phyloP scores from a whole-genome alignment of 2,888 invertebrate species.

The Cylloceria caligata region DNA sequence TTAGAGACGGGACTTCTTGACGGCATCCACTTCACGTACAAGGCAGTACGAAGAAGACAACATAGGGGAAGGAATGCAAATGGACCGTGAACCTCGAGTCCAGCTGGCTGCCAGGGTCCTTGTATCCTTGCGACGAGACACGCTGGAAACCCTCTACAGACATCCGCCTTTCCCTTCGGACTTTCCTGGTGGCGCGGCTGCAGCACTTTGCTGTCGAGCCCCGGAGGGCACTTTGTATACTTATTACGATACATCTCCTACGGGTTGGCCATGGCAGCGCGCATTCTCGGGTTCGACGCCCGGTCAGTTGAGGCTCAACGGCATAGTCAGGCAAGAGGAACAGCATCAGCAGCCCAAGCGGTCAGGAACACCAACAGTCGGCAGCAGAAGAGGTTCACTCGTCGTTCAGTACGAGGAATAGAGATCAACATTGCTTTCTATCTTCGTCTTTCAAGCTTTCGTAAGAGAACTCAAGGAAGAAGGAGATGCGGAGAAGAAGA shows the following conservation, averaged over 20 bases:
- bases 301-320: slow-evolving; percentile 79
- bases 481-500: slow-evolving; percentile 25
- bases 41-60: slow-evolving; percentile 43
- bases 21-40: slow-evolving; percentile 30
- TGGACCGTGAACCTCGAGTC: slow-evolving; percentile 57
- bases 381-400: slow-evolving; percentile 50
- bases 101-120: slow-evolving; percentile 56
- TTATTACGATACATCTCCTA: slow-evolving; percentile 80
- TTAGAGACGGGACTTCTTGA: slow-evolving; percentile 30
- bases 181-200: slow-evolving; percentile 48
- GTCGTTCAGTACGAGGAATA: slow-evolving; percentile 55
- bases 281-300: slow-evolving; percentile 82
- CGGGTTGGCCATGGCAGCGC: slow-evolving; percentile 67
- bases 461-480: not conserved
- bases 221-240: slow-evolving; percentile 77
- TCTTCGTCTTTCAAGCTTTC: slow-evolving; percentile 20
- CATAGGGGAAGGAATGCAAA: slow-evolving; percentile 49
- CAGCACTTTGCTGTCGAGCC: slow-evolving; percentile 61
- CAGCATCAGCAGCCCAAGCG: slow-evolving; percentile 38
- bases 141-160: slow-evolving; percentile 45
- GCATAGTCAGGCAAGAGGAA: slow-evolving; percentile 40
- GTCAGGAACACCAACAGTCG: slow-evolving; percentile 32
- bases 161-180: slow-evolving; percentile 53
- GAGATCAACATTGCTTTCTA: slow-evolving; percentile 55
- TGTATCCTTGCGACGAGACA: slow-evolving; percentile 57